phyloP scores from a whole-genome alignment of 30 jellyfish, hydroid and myxozoan species.

The Chrysaora quinquecirrha region DNA sequence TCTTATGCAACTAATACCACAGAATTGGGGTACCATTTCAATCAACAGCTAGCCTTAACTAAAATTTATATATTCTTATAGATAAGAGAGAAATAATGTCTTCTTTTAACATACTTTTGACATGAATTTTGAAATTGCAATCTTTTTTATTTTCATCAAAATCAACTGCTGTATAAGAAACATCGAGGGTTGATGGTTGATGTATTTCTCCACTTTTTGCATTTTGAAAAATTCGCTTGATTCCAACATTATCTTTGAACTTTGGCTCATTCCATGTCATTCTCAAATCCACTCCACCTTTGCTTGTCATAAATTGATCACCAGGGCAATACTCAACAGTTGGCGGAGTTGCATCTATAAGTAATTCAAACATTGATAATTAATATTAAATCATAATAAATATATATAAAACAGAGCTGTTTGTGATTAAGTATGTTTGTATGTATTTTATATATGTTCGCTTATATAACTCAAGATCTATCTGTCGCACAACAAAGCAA shows the following conservation, averaged over 20 bases:
- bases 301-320: slow-evolving; percentile 38
- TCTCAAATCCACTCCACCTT: slow-evolving; percentile 31
- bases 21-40: too few species aligned
- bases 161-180: slow-evolving; percentile 72
- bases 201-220: slow-evolving; percentile 41
- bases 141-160: slow-evolving; percentile 46
- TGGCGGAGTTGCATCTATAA: slow-evolving; percentile 84
- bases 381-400: too few species aligned
- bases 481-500: too few species aligned
- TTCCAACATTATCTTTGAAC: slow-evolving; percentile 80
- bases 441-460: too few species aligned
- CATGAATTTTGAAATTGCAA: slow-evolving; percentile 68
- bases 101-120: slow-evolving; percentile 63
- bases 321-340: slow-evolving; percentile 72
- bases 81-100: too few species aligned
- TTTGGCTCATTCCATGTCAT: slow-evolving; percentile 91
- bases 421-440: too few species aligned
- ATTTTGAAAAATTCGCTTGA: slow-evolving; percentile 20
- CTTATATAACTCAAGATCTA: too few species aligned
- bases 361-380: too few species aligned
- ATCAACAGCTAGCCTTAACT: too few species aligned
- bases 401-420: too few species aligned
- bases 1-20: too few species aligned
- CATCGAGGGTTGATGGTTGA: slow-evolving; percentile 45
- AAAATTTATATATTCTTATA: too few species aligned